A percentile compares a stretch with the other conserved stretches of the same genome.
Evolutionary conservation across 1,140 invertebrate genomes (phyloP).

Genomic region (Leguminivora glycinivorella): DNA sequence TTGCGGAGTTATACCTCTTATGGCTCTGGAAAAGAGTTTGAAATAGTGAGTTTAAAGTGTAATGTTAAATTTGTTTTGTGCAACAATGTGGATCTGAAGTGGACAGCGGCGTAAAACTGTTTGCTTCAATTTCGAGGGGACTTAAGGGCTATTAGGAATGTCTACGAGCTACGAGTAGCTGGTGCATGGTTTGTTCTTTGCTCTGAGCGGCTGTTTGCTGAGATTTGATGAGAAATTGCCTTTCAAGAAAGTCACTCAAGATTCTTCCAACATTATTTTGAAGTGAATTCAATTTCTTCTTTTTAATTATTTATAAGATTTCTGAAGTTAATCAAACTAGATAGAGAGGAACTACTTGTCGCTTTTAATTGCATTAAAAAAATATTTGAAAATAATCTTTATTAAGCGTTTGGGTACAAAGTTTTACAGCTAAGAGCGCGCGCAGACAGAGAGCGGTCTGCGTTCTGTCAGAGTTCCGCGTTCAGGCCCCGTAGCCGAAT

Average conservation of each 20-base stretch:
- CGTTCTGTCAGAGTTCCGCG: too few species aligned
- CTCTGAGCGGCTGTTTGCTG: conserved; percentile 8
- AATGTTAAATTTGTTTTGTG: conserved; percentile 39
- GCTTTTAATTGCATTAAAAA: too few species aligned
- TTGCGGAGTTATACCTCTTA: conserved; percentile 33
- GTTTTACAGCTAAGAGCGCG: too few species aligned
- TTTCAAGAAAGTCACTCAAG: conserved; percentile 6
- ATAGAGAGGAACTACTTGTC: too few species aligned
- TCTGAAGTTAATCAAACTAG: too few species aligned
- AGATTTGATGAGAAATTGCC: conserved; percentile 28
- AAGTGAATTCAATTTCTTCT: not conserved
- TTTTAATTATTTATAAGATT: conserved; percentile 6
- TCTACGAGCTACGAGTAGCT: conserved; percentile 42
- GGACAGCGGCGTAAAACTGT: conserved; percentile 64
- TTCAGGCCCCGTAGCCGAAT: too few species aligned
- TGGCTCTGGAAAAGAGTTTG: conserved; percentile 28
- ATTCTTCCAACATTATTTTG: not conserved
- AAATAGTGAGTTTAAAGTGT: conserved; percentile 31
- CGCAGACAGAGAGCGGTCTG: too few species aligned
- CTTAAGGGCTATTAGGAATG: conserved; percentile 63
- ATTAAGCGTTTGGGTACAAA: too few species aligned
- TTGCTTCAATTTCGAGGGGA: conserved; percentile 58
- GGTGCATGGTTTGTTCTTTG: conserved; percentile 15
- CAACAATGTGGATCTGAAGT: conserved; percentile 49
- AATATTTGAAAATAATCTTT: too few species aligned